phyloP scores from a whole-genome alignment of 1,140 invertebrate genomes.

The Geopemphigus sp. region DNA sequence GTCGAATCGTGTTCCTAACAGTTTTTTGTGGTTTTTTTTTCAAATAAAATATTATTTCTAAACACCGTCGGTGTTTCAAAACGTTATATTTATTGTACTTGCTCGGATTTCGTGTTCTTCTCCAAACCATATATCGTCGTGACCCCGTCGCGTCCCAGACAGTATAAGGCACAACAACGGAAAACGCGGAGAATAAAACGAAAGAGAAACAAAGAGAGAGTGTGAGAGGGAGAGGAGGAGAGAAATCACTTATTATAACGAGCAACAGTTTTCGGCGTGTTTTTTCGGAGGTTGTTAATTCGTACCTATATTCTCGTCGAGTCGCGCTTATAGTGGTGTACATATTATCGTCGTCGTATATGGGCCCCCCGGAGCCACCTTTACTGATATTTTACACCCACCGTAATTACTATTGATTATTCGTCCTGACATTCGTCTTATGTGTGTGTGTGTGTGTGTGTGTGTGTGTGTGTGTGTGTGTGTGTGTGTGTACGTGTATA shows the following conservation, averaged over 20 bases:
- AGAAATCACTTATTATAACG: slow-evolving; percentile 21
- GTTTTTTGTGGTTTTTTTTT: too few relatives aligned
- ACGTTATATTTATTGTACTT: too few relatives aligned
- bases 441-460: background rate
- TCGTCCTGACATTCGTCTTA: slow-evolving; percentile 27
- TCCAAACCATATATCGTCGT: background rate
- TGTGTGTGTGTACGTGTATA: too few relatives aligned
- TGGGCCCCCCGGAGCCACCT: background rate
- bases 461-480: background rate
- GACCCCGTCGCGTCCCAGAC: slow-evolving; percentile 8
- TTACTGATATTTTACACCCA: slow-evolving; percentile 28
- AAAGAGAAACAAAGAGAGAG: too few relatives aligned
- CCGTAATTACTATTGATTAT: slow-evolving; percentile 40
- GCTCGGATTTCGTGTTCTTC: background rate
- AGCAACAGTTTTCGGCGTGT: slow-evolving; percentile 10
- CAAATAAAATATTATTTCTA: too few relatives aligned
- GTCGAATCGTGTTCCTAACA: too few relatives aligned
- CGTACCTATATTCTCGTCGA: background rate
- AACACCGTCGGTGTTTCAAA: too few relatives aligned
- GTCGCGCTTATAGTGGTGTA: too few relatives aligned
- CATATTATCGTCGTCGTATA: background rate
- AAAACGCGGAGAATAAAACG: background rate
- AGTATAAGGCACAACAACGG: too few relatives aligned
- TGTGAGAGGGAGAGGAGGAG: too few relatives aligned
- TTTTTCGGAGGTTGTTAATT: slow-evolving; percentile 18